Conservation (phyloP, 2,888 invertebrate species). For the Thymelicus acteon region DNA sequence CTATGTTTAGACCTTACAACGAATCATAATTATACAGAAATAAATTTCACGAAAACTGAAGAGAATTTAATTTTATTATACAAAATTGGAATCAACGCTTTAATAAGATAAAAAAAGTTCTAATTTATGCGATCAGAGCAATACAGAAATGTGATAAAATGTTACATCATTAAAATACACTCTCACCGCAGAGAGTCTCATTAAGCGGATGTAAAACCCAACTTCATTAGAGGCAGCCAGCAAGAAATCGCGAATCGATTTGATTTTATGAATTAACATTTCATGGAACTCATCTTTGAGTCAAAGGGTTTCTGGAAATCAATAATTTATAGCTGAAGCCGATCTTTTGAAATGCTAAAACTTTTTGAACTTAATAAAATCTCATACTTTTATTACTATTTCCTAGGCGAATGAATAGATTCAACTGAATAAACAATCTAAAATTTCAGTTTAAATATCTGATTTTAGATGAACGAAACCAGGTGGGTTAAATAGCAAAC, state of each 20-base stretch:
- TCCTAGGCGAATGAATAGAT: neutral
- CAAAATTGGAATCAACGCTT: no score
- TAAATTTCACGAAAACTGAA: no score
- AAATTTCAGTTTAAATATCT: no score
- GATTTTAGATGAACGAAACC: no score
- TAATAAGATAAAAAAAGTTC: neutral
- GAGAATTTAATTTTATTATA: no score
- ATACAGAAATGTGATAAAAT: neutral
- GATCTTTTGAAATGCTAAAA: neutral
- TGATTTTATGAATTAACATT: slow-evolving; percentile 26
- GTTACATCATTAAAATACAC: neutral
- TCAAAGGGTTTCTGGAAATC: slow-evolving; percentile 25
- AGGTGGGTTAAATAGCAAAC: no score
- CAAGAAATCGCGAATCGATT: slow-evolving; percentile 12
- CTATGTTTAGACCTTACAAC: no score
- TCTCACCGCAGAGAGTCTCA: neutral
- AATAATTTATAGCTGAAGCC: neutral
- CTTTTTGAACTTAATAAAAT: neutral
- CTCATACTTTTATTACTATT: slow-evolving; percentile 2
- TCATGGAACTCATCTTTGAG: slow-evolving; percentile 36
- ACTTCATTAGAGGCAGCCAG: slow-evolving; percentile 16
- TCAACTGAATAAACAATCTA: neutral
- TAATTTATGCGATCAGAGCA: neutral
- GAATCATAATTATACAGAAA: neutral
- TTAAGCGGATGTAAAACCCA: slow-evolving; percentile 19